phyloP scores from a whole-genome alignment of 2,113 vertebrate genomes.

The Oreocharis arfaki region DNA sequence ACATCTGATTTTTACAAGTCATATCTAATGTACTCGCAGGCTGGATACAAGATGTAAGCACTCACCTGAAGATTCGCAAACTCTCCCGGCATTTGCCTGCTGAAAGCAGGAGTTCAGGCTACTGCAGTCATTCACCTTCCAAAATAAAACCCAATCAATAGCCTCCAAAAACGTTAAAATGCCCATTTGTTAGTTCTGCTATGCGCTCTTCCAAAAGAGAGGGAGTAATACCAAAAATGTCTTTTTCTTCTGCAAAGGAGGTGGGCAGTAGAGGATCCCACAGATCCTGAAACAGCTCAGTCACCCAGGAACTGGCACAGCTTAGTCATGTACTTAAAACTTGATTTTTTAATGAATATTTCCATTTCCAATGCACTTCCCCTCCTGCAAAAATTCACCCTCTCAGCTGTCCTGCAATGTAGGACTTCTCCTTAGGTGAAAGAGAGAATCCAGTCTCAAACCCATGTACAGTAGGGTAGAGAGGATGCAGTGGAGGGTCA shows the following conservation, averaged over 20 bases:
- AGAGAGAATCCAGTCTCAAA: neutral
- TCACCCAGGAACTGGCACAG: neutral
- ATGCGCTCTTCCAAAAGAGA: neutral
- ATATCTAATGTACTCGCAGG: rapidly evolving
- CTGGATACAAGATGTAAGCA: neutral
- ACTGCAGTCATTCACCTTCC: neutral
- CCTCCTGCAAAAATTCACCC: neutral
- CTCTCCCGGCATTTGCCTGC: neutral
- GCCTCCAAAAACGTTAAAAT: neutral
- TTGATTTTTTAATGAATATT: neutral
- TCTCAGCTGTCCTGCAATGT: neutral
- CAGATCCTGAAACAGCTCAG: neutral
- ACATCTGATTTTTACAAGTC: neutral
- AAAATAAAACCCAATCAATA: neutral
- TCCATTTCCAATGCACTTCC: neutral
- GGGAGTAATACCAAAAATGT: neutral
- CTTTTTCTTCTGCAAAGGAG: neutral
- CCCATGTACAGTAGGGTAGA: rapidly evolving
- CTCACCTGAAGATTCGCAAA: neutral
- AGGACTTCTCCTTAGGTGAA: neutral
- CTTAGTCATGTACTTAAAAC: neutral
- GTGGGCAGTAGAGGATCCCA: neutral
- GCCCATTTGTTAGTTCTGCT: neutral
- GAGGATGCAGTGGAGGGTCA: neutral
- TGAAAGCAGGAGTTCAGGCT: neutral